phyloP scores from a whole-genome alignment of 2,113 vertebrate genomes.

The Apaloderma vittatum region DNA sequence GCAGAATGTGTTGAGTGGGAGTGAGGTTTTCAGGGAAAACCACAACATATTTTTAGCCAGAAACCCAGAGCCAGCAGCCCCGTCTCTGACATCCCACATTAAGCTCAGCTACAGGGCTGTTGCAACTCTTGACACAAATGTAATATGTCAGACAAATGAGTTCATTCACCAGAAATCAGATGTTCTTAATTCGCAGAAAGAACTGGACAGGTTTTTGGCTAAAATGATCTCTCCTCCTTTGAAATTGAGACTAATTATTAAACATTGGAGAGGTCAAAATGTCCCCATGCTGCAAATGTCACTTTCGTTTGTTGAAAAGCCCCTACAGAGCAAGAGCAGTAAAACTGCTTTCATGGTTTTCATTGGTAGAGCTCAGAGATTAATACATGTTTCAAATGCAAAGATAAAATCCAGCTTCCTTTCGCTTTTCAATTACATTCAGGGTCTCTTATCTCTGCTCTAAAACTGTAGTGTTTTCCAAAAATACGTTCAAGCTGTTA shows the following conservation, averaged over 20 bases:
- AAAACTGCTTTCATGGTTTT: neutral
- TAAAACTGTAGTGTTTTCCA: neutral
- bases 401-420: neutral
- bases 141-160: neutral
- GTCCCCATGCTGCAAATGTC: fast-evolving
- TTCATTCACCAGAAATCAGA: neutral
- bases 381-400: neutral
- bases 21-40: neutral
- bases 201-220: neutral
- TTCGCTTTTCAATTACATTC: neutral
- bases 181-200: neutral
- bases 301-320: neutral
- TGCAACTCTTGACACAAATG: neutral
- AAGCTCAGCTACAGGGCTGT: neutral
- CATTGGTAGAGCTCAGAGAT: neutral
- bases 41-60: neutral
- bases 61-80: neutral
- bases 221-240: neutral
- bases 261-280: neutral
- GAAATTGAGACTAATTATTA: neutral
- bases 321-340: neutral
- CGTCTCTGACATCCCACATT: neutral
- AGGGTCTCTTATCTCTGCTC: neutral
- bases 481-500: neutral
- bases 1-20: neutral